Conservation (phyloP, 35 echinoderm and acorn worm genomes). For the Ophioderma brevispina region DNA sequence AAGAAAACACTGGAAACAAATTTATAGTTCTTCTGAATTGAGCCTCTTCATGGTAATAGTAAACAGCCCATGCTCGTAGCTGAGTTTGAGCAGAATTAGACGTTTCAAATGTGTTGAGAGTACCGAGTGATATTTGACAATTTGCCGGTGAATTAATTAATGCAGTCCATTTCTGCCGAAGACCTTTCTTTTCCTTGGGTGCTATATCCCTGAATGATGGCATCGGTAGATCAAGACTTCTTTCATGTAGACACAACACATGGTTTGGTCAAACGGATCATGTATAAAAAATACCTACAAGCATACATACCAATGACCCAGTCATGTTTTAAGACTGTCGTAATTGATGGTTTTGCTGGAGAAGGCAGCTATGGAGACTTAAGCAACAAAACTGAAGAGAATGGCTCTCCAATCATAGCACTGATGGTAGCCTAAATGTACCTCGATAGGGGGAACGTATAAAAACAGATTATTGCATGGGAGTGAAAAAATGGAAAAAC, state of each 20-base stretch:
- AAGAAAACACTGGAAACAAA: no score
- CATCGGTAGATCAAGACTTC: background rate
- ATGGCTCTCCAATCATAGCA: background rate
- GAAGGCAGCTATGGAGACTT: background rate
- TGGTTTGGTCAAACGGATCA: background rate
- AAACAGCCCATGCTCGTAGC: no score
- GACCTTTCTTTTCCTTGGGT: background rate
- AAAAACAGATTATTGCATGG: background rate
- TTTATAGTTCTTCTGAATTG: no score
- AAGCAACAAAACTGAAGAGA: background rate
- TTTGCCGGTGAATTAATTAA: no score
- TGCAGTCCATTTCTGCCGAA: no score
- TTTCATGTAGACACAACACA: background rate
- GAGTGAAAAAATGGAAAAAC: background rate
- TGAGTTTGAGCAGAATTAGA: no score
- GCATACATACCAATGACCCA: background rate
- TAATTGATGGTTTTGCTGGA: background rate
- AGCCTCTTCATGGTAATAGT: no score
- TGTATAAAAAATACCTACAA: slow-evolving; percentile 3
- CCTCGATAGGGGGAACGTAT: background rate
- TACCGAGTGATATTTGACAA: no score
- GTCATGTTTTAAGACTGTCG: background rate
- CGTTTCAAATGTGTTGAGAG: no score
- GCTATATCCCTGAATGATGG: background rate
- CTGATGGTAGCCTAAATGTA: background rate